Conservation (phyloP, 37 sponge, comb jelly and placozoan genomes). For the Halisarca cf. caerulea region DNA sequence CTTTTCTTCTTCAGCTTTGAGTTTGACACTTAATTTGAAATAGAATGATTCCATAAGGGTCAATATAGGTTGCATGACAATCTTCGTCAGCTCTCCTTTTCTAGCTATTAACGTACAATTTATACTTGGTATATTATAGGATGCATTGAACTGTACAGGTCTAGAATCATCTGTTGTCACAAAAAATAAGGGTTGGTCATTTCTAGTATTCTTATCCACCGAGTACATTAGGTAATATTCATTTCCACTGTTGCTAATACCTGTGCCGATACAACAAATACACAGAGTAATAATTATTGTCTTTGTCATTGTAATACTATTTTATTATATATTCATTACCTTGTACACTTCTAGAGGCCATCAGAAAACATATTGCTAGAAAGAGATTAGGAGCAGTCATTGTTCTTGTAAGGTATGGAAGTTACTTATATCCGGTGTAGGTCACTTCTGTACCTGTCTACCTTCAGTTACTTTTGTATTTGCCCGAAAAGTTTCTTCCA, state of each 20-base stretch:
- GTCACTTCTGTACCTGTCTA: no score
- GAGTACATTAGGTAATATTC: slow-evolving; percentile 22
- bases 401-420: no score
- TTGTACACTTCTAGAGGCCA: no score
- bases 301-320: no score
- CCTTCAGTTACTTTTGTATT: no score
- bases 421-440: no score
- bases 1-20: neutral
- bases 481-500: no score
- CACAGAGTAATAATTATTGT: no score
- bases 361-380: no score
- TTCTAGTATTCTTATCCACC: neutral
- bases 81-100: neutral
- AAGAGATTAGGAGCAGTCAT: no score
- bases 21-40: neutral
- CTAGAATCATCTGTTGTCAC: slow-evolving; percentile 28
- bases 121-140: neutral
- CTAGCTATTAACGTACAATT: neutral
- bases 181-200: neutral
- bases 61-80: neutral
- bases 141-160: slow-evolving; percentile 12
- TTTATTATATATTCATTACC: no score
- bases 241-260: slow-evolving; percentile 26
- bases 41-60: neutral
- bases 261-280: no score